A percentile compares a stretch with the other conserved stretches of the same genome.
These are phyloP conservation scores for Choloepus hoffmanni DNA, from an alignment of 2,113 vertebrate genomes.

Conservation along the genomic window DNA sequence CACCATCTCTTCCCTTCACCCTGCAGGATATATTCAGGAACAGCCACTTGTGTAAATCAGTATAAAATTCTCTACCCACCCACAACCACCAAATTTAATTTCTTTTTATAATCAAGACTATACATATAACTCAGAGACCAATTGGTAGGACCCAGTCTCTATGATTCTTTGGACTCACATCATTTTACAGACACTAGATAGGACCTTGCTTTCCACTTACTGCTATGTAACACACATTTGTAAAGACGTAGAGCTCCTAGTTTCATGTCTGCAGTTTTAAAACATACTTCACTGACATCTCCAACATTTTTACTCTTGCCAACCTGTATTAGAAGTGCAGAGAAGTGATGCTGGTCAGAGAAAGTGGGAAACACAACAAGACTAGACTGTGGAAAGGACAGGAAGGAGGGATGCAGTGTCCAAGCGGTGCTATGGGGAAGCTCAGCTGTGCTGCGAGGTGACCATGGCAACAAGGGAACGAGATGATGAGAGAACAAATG, in stretches of 20 bases:
- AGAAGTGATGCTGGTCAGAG: background rate
- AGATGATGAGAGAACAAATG: slow-evolving; percentile 41
- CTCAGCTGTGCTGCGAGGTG: background rate
- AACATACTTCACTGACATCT: background rate
- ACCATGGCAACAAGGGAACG: slow-evolving; percentile 52
- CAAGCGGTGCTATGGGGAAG: background rate
- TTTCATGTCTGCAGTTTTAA: background rate
- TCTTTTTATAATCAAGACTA: background rate
- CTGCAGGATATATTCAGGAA: background rate
- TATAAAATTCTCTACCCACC: background rate
- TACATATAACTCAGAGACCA: background rate
- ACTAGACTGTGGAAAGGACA: background rate
- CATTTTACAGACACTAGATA: background rate
- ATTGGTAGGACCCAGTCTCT: background rate
- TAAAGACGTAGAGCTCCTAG: background rate
- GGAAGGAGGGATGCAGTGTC: background rate
- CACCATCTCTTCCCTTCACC: background rate
- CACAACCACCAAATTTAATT: background rate
- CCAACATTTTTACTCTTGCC: background rate
- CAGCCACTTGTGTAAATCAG: background rate
- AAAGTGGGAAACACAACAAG: background rate
- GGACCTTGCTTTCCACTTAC: background rate
- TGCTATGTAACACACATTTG: background rate
- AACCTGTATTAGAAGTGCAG: background rate
- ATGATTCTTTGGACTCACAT: background rate